Evolutionary conservation across 2,888 invertebrate species (phyloP).

Genomic region (Heliconius erato): DNA sequence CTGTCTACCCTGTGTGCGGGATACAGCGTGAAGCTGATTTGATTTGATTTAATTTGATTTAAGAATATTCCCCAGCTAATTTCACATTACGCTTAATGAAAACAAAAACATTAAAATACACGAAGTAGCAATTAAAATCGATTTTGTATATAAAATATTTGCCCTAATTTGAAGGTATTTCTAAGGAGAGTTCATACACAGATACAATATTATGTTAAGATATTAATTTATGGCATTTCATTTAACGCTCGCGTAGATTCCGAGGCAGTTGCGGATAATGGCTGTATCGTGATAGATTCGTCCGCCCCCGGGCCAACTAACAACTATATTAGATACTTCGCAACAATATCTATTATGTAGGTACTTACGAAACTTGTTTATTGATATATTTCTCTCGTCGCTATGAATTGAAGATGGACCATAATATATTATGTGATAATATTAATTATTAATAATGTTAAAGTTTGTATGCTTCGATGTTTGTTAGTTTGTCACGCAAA

Average conservation of each 20-base stretch:
- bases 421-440: neutral
- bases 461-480: no score
- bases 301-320: constrained; percentile 4
- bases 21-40: no score
- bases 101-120: neutral
- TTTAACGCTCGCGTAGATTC: constrained; percentile 25
- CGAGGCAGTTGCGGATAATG: constrained; percentile 25
- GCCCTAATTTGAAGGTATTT: neutral
- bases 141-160: neutral
- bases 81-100: neutral
- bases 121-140: neutral
- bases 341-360: constrained; percentile 15
- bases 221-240: constrained; percentile 21
- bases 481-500: no score
- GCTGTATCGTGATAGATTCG: constrained; percentile 22
- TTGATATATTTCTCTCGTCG: constrained; percentile 18
- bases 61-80: neutral
- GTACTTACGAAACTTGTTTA: constrained; percentile 22
- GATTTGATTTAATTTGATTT: neutral
- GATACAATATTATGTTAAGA: constrained; percentile 27
- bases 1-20: no score
- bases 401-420: neutral
- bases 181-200: neutral
- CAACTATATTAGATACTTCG: constrained; percentile 18
- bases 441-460: neutral